These are phyloP conservation scores for Aldrovandia affinis DNA, from an alignment of 2,797 vertebrate species.

Conservation along the genomic window DNA sequence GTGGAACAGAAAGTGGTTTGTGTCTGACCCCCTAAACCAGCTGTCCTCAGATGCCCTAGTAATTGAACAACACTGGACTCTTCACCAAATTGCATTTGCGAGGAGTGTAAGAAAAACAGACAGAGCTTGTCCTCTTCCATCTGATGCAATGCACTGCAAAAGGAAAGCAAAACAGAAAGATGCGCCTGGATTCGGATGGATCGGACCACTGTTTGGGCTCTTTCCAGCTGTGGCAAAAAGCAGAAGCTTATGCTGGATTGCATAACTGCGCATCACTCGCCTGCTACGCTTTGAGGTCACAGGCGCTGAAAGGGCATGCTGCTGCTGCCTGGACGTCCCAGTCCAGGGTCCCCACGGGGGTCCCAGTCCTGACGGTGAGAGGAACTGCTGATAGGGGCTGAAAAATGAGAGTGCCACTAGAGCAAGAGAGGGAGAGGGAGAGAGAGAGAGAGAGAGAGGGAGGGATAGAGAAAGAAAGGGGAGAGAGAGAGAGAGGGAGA, in stretches of 20 bases:
- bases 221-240: not conserved
- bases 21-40: not conserved
- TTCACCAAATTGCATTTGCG: not conserved
- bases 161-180: not conserved
- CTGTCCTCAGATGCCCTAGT: conserved; percentile 7
- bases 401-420: not conserved
- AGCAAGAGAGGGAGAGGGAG: not conserved
- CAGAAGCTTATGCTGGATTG: conserved; percentile 18
- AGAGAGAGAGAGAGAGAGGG: not conserved
- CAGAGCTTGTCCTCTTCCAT: not conserved
- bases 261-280: not conserved
- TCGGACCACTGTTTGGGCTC: not conserved
- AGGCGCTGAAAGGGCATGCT: not conserved
- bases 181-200: not conserved
- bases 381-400: not conserved
- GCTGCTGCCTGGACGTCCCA: not conserved
- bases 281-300: not conserved
- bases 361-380: not conserved
- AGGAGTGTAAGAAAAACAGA: not conserved
- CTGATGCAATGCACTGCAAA: conserved; percentile 1
- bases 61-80: not conserved
- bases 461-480: too few species aligned
- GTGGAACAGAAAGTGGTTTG: not conserved
- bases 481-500: not conserved
- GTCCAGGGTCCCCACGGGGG: not conserved